Evolutionary conservation across 2,113 vertebrate species (phyloP).

Genomic region (Corvus hawaiiensis): DNA sequence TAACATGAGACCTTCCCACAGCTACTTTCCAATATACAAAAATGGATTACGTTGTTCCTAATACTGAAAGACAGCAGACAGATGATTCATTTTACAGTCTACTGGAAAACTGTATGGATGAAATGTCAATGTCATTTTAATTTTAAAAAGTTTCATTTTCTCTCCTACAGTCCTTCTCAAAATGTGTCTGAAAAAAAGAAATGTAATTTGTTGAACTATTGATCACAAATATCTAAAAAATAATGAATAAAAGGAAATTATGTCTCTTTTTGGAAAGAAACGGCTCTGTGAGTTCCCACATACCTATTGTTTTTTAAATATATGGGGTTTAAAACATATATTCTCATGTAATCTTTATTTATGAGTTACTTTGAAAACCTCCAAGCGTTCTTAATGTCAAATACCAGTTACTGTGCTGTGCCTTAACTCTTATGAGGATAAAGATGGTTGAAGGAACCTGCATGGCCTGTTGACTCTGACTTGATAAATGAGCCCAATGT

Average conservation of each 20-base stretch:
- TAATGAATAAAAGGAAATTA: neutral
- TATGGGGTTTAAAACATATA: neutral
- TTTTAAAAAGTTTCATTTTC: neutral
- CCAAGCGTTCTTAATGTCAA: neutral
- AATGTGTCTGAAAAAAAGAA: neutral
- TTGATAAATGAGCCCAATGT: neutral
- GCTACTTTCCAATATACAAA: neutral
- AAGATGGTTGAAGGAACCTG: neutral
- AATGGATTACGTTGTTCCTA: neutral
- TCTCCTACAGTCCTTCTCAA: neutral
- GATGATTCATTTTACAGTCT: neutral
- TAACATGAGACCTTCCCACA: neutral
- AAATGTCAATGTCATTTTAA: neutral
- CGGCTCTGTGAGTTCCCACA: neutral
- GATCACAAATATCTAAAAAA: neutral
- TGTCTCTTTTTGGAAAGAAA: neutral
- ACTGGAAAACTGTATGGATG: neutral
- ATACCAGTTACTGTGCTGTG: neutral
- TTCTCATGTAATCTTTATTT: neutral
- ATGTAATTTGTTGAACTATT: neutral
- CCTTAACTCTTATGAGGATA: neutral
- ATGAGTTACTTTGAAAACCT: neutral
- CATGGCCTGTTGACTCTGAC: neutral
- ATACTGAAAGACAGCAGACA: neutral
- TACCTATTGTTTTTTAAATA: neutral